Conservation (phyloP, 2,888 invertebrate genomes). For the Plusia festucae region DNA sequence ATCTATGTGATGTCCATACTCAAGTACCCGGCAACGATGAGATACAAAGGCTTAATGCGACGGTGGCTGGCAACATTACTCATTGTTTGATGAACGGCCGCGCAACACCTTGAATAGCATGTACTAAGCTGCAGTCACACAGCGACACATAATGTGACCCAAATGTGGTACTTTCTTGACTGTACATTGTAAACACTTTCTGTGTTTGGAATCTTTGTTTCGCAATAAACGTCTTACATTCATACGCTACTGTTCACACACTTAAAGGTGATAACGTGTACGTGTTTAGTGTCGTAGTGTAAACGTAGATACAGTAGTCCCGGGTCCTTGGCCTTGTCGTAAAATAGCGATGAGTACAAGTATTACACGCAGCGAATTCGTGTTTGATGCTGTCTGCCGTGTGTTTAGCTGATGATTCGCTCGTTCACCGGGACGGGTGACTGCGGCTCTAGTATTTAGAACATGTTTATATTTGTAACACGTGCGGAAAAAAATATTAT, state of each 20-base stretch:
- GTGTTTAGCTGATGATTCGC: slow-evolving; percentile 36
- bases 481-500: slow-evolving; percentile 30
- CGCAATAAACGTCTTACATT: too few species aligned
- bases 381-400: slow-evolving; percentile 40
- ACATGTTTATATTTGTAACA: slow-evolving; percentile 46
- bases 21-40: slow-evolving; percentile 24
- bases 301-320: slow-evolving; percentile 2
- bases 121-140: slow-evolving; percentile 6
- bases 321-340: slow-evolving; percentile 48
- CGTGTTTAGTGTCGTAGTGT: too few species aligned
- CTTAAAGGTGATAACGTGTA: too few species aligned
- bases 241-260: too few species aligned
- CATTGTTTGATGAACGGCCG: slow-evolving; percentile 21
- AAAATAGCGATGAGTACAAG: slow-evolving; percentile 52
- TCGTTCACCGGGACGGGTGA: slow-evolving; percentile 11
- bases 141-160: too few species aligned
- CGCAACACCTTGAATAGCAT: slow-evolving; percentile 31
- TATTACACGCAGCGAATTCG: slow-evolving; percentile 45
- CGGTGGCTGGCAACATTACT: slow-evolving; percentile 26
- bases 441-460: slow-evolving; percentile 42
- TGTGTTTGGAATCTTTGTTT: too few species aligned
- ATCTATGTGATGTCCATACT: slow-evolving; percentile 37
- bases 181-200: too few species aligned
- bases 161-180: too few species aligned
- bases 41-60: slow-evolving; percentile 39